phyloP scores from a whole-genome alignment of 1,140 invertebrate genomes.

The Bombyx mandarina region DNA sequence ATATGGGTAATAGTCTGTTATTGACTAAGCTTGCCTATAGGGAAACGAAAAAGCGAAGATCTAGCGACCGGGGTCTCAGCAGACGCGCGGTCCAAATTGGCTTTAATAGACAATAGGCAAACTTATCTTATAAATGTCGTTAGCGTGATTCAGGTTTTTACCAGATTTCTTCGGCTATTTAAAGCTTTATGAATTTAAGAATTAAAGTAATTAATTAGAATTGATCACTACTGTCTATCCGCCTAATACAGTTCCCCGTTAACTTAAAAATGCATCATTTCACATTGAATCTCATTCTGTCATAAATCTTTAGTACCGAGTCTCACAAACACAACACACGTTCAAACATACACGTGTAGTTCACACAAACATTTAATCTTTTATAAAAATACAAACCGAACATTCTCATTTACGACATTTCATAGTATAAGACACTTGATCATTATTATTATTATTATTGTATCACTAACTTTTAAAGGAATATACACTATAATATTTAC shows the following conservation, averaged over 20 bases:
- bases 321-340: slow-evolving; percentile 2
- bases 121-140: too few relatives aligned
- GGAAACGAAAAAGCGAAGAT: too few relatives aligned
- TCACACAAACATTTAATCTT: slow-evolving; percentile 11
- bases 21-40: too few relatives aligned
- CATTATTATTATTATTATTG: slow-evolving; percentile 11
- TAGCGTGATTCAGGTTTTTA: too few relatives aligned
- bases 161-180: too few relatives aligned
- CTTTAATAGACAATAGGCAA: too few relatives aligned
- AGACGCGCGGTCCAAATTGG: too few relatives aligned
- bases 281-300: background rate
- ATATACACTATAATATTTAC: slow-evolving; percentile 26
- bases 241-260: too few relatives aligned
- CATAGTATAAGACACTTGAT: slow-evolving; percentile 32
- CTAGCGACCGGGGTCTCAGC: too few relatives aligned
- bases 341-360: slow-evolving; percentile 11
- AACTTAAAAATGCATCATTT: background rate
- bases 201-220: background rate
- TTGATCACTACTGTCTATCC: background rate
- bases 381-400: slow-evolving; percentile 37
- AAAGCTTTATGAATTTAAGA: too few relatives aligned
- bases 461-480: slow-evolving; percentile 18
- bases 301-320: background rate
- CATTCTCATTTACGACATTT: slow-evolving; percentile 19
- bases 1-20: too few relatives aligned